Evolutionary conservation across 2,797 vertebrate species (phyloP).

Genomic region (Sciurus vulgaris): DNA sequence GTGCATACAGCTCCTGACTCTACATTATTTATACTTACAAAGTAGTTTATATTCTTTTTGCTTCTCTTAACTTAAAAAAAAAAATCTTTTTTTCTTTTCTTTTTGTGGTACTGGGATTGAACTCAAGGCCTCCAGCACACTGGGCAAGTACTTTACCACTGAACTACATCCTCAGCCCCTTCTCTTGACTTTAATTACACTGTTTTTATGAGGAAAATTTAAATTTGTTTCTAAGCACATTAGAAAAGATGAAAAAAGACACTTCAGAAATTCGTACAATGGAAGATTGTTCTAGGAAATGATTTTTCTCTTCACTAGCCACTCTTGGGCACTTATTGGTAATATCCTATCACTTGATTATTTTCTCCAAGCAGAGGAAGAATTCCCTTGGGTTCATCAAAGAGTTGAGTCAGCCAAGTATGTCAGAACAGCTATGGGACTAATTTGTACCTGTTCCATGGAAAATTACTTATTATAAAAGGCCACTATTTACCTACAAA

Average conservation of each 20-base stretch:
- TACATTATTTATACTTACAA: neutral
- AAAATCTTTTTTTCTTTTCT: too few relatives aligned
- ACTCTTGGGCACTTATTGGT: too few relatives aligned
- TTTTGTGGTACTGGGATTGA: too few relatives aligned
- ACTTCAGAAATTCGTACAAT: neutral
- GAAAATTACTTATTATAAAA: neutral
- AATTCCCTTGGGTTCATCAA: neutral
- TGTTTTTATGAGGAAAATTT: neutral
- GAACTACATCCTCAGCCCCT: neutral
- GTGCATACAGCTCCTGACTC: neutral
- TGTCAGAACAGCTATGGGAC: neutral
- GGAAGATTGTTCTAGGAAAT: neutral
- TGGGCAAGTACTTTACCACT: too few relatives aligned
- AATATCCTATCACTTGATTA: neutral
- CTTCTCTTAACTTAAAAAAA: conserved; percentile 28
- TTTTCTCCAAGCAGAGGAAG: neutral
- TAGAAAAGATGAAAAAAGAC: neutral
- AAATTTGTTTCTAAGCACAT: conserved; percentile 6
- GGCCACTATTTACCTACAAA: neutral
- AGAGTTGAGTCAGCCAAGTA: conserved; percentile 4
- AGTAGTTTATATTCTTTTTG: conserved; percentile 47
- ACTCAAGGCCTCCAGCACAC: too few relatives aligned
- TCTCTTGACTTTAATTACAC: conserved; percentile 24
- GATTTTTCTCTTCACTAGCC: neutral
- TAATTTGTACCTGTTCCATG: neutral